Evolutionary conservation across 2,888 invertebrate species (phyloP), one percentile per base, ranked within the genome.

Genomic region (Penaeus monodon): DNA sequence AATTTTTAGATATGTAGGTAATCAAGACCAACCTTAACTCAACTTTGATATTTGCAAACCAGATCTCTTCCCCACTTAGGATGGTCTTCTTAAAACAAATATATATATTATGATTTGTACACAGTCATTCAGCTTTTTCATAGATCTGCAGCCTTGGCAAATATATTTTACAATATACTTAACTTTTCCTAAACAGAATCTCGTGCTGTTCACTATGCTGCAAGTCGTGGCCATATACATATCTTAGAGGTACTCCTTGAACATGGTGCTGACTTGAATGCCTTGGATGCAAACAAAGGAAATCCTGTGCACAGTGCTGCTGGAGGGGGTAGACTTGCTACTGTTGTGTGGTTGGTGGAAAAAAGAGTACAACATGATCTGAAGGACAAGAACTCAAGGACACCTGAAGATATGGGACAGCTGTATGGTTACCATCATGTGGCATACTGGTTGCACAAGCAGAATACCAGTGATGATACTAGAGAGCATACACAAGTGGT

Each of bases 371-470:
- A 44, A 49, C 70, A 81, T 44, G 8, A 4, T 22, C 22, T 27
- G 10, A 22, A 8, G 24, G 49, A 81, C 33, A 38, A 27, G 6
- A 29, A 68, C 27, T 38, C 33, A 14, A 66, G 81, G 17, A 81
- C 81, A 17, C 27, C 81, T n/a, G 81, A 81, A 57, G 70, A 68
- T 24, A 44, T 81, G 24, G 81, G 68, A 8, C 68, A 70, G 27
- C n/a, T 81, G 7, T 81, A 81, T 27, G 81, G 81, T 27, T 66
- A 81, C 14, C 68, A 70, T 70, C 44, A 81, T 29, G 81, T 81
- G 0, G 70, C 68, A 38, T 81, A 70, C 57, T 81, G 81, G 81
- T 49, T 81, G 6, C 57, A 57, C 49, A 81, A 81, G 70, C 81
- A 49, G 49, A 20, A 24, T 49, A 1, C 24, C 27, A 20, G 70